These are phyloP conservation scores for Phengaris alcon DNA, from an alignment of 2,888 invertebrate genomes.

Conservation along the genomic window DNA sequence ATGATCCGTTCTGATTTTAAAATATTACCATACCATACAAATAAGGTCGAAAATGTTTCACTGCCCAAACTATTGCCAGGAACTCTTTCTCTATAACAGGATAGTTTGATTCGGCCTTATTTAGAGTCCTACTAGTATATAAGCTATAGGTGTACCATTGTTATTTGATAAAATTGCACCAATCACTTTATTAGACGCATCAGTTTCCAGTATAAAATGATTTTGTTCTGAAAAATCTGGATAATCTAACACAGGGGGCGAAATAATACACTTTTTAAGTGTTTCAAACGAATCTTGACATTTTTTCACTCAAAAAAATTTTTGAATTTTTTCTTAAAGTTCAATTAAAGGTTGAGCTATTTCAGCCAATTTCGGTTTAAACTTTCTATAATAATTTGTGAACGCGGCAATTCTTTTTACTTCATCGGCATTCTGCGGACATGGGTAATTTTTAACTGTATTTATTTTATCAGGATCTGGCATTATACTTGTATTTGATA, in stretches of 20 bases:
- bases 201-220: no score
- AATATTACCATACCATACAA: no score
- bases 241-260: slow-evolving; percentile 22
- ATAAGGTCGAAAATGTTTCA: no score
- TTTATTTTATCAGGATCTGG: no score
- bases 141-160: slow-evolving; percentile 35
- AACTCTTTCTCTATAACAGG: slow-evolving; percentile 32
- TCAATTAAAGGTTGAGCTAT: slow-evolving; percentile 37
- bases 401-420: no score
- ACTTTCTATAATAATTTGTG: no score
- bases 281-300: slow-evolving; percentile 32
- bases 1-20: not conserved
- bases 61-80: no score
- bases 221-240: slow-evolving; percentile 35
- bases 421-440: no score
- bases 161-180: slow-evolving; percentile 30
- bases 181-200: no score
- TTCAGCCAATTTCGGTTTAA: slow-evolving; percentile 30
- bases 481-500: no score
- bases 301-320: slow-evolving; percentile 36
- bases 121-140: slow-evolving; percentile 35
- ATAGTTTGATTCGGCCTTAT: slow-evolving; percentile 31
- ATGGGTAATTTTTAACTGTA: no score
- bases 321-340: slow-evolving; percentile 33
- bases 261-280: slow-evolving; percentile 34